Evolutionary conservation across 2,888 invertebrate species (phyloP).

Genomic region (Dascillus cervinus): DNA sequence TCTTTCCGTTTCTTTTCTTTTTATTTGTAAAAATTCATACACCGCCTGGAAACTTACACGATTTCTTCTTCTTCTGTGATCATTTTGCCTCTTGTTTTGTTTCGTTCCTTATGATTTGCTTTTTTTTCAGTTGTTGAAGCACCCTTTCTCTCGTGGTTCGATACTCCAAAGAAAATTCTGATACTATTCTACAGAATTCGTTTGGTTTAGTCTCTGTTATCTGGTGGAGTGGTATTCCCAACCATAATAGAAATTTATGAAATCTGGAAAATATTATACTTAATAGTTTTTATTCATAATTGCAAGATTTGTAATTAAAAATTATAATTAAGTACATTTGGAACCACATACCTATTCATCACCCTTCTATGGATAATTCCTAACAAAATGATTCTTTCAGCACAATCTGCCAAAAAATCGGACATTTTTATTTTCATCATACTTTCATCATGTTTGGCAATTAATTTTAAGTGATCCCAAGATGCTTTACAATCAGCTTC

Average conservation of each 20-base stretch:
- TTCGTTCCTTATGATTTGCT: conserved; percentile 89
- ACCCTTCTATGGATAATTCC: conserved; percentile 88
- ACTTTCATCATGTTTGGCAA: conserved; percentile 88
- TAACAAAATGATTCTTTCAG: conserved; percentile 91
- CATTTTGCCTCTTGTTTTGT: conserved; percentile 97
- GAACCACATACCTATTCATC: conserved; percentile 67
- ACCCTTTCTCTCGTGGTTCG: conserved; percentile 94
- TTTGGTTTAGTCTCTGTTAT: conserved; percentile 83
- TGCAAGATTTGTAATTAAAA: too few species aligned
- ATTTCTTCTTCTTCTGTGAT: conserved; percentile 89
- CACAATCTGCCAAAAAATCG: conserved; percentile 93
- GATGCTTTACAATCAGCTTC: conserved; percentile 96
- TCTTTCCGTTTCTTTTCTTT: too few species aligned
- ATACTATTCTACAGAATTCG: conserved; percentile 82
- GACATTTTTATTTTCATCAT: conserved; percentile 90
- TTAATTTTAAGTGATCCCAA: conserved; percentile 92
- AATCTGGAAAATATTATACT: conserved; percentile 56
- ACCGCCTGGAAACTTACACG: too few species aligned
- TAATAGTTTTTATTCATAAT: too few species aligned
- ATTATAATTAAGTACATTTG: too few species aligned
- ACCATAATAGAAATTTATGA: conserved; percentile 83
- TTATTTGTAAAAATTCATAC: too few species aligned
- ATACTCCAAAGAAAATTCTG: conserved; percentile 97
- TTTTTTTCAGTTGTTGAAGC: conserved; percentile 90
- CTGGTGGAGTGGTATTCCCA: conserved; percentile 86